These are phyloP conservation scores for Gobiocypris rarus DNA, from an alignment of 2,113 vertebrate genomes.

Conservation along the genomic window DNA sequence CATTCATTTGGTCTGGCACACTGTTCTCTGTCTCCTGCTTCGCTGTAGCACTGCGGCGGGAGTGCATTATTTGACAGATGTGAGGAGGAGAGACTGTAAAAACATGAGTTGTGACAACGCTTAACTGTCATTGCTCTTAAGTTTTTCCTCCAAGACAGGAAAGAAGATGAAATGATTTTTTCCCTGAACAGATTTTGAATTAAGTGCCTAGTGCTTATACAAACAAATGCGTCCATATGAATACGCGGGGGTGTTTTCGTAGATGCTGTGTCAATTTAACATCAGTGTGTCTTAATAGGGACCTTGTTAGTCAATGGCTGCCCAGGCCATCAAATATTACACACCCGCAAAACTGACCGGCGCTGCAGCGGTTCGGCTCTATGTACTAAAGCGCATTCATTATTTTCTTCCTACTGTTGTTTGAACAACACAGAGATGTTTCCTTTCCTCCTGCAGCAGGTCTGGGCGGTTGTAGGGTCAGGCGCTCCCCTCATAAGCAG, in stretches of 20 bases:
- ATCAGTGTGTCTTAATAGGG: neutral
- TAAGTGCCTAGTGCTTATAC: neutral
- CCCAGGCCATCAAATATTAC: slow-evolving; percentile 36
- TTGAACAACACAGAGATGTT: slow-evolving; percentile 46
- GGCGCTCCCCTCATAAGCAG: slow-evolving; percentile 57
- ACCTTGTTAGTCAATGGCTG: neutral
- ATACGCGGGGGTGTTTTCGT: neutral
- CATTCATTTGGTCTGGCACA: slow-evolving; percentile 45
- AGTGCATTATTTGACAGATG: slow-evolving; percentile 42
- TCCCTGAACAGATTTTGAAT: neutral
- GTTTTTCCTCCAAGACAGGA: slow-evolving; percentile 7
- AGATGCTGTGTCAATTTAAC: neutral
- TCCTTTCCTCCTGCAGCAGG: slow-evolving; percentile 34
- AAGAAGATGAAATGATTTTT: neutral
- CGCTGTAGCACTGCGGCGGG: neutral
- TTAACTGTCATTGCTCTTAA: slow-evolving; percentile 35
- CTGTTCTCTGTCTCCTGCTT: slow-evolving; percentile 33
- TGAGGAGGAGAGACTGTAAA: slow-evolving; percentile 7
- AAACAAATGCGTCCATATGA: neutral
- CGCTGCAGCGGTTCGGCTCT: slow-evolving; percentile 22
- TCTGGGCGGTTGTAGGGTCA: slow-evolving; percentile 54
- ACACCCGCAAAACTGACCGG: slow-evolving; percentile 14
- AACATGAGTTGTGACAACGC: slow-evolving; percentile 32
- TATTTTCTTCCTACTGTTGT: slow-evolving; percentile 51
- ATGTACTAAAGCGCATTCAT: slow-evolving; percentile 49